A percentile compares a stretch with the other conserved stretches of the same genome.
Evolutionary conservation across 2,113 vertebrate genomes (phyloP).

Genomic region (Clarias magur): DNA sequence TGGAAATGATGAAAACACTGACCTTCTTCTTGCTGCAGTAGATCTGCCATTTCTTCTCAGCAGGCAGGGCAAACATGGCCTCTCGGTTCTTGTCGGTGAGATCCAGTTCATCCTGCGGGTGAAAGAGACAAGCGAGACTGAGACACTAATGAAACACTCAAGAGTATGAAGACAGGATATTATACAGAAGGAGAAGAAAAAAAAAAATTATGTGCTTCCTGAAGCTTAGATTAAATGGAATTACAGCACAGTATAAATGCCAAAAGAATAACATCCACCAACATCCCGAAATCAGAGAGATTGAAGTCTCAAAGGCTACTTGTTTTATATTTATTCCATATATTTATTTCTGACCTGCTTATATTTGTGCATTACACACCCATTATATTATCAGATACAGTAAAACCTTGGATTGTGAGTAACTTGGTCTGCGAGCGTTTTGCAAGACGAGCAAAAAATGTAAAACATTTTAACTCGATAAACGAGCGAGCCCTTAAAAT

Average conservation of each 20-base stretch:
- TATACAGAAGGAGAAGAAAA: not conserved
- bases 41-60: slow-evolving; percentile 99
- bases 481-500: too few relatives aligned
- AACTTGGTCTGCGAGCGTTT: too few relatives aligned
- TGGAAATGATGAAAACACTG: slow-evolving; percentile 32
- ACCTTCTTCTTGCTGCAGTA: slow-evolving; percentile 99
- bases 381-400: too few relatives aligned
- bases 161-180: not conserved
- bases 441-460: too few relatives aligned
- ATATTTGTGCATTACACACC: not conserved
- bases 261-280: not conserved
- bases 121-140: not conserved
- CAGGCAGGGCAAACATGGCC: slow-evolving; percentile 94
- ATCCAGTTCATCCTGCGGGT: slow-evolving; percentile 92
- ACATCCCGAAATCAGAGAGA: not conserved
- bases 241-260: not conserved
- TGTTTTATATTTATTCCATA: not conserved
- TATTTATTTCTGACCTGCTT: not conserved
- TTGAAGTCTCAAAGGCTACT: not conserved
- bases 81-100: slow-evolving; percentile 96
- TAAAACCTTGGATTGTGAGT: too few relatives aligned
- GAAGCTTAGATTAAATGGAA: not conserved
- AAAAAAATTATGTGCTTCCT: too few relatives aligned
- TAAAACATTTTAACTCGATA: too few relatives aligned
- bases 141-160: not conserved